These are phyloP conservation scores for Calliphora vomitoria DNA, from an alignment of 2,888 invertebrate species.

Conservation along the genomic window DNA sequence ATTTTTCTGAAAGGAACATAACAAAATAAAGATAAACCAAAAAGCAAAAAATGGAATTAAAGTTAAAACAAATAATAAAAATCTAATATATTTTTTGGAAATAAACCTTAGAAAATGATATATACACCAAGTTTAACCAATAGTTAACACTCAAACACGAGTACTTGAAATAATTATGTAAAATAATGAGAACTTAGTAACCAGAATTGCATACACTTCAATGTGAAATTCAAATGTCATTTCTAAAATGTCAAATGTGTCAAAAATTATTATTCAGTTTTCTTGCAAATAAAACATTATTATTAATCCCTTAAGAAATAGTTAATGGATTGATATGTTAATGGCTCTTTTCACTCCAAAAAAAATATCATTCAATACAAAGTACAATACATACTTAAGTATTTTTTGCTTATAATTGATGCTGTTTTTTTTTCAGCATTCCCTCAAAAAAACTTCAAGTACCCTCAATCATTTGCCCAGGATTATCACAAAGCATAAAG, in stretches of 20 bases:
- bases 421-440: constrained; percentile 27
- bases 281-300: no score
- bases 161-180: neutral
- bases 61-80: neutral
- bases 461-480: constrained; percentile 53
- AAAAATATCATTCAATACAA: neutral
- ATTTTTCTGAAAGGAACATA: neutral
- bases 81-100: neutral
- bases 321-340: constrained; percentile 35
- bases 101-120: neutral
- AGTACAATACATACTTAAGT: no score
- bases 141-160: neutral
- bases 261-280: neutral
- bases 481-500: constrained; percentile 1
- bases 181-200: no score
- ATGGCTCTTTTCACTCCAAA: neutral
- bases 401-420: constrained; percentile 47
- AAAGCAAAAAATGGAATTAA: neutral
- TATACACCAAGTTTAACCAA: neutral
- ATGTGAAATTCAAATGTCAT: neutral
- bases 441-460: constrained; percentile 14
- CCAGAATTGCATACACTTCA: no score
- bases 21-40: neutral
- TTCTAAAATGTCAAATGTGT: constrained; percentile 23
- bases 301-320: neutral